Evolutionary conservation across 1,140 invertebrate genomes (phyloP).

Genomic region (Heliconius nattereri): DNA sequence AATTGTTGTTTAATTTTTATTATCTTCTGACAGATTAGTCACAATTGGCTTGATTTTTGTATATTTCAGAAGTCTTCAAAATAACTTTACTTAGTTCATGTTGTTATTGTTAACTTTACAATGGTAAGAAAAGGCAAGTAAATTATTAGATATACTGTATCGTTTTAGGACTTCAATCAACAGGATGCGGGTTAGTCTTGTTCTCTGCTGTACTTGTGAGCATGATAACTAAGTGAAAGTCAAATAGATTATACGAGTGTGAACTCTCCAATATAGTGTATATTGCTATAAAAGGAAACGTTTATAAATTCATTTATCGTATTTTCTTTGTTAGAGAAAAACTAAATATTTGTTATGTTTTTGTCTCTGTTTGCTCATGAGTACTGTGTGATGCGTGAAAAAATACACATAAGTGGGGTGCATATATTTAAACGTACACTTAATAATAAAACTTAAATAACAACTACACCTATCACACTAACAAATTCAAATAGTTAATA

Average conservation of each 20-base stretch:
- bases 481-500: slow-evolving; percentile 22
- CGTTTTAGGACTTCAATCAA: slow-evolving; percentile 61
- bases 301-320: neutral
- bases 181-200: slow-evolving; percentile 65
- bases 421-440: neutral
- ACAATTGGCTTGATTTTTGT: no score
- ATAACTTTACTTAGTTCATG: no score
- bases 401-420: neutral
- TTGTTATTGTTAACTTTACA: neutral
- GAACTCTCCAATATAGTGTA: neutral
- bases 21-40: no score
- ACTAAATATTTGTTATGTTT: neutral
- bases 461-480: neutral
- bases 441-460: neutral
- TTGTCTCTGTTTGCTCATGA: neutral
- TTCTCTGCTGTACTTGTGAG: slow-evolving; percentile 50
- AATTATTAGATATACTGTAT: slow-evolving; percentile 29
- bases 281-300: neutral
- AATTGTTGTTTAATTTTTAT: no score
- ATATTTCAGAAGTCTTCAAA: no score
- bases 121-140: neutral
- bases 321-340: neutral
- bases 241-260: slow-evolving; percentile 22
- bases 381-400: slow-evolving; percentile 41
- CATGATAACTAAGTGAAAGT: slow-evolving; percentile 52